Evolutionary conservation across 2,113 vertebrate species (phyloP).

Genomic region (Cygnus buccinator): DNA sequence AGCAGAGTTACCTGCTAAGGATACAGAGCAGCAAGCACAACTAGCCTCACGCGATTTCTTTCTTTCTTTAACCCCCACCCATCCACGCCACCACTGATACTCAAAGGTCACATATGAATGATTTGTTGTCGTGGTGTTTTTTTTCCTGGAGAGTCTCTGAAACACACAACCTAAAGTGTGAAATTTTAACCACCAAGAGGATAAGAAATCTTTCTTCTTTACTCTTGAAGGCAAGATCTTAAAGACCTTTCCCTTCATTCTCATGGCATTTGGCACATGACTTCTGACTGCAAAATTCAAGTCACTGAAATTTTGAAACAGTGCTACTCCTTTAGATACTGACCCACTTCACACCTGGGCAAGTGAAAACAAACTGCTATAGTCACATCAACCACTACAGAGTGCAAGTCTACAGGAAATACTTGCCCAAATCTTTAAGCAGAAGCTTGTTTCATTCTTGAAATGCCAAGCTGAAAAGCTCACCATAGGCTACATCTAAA

Average conservation of each 20-base stretch:
- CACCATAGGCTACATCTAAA: background rate
- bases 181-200: background rate
- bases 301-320: background rate
- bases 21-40: background rate
- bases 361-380: background rate
- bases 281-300: background rate
- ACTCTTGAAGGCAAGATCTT: background rate
- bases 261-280: rapidly evolving
- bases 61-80: background rate
- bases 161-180: background rate
- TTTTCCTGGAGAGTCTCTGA: background rate
- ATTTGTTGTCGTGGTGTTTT: background rate
- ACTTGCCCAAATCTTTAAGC: background rate
- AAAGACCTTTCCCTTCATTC: background rate
- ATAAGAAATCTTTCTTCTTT: background rate
- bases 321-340: background rate
- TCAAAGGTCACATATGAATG: background rate
- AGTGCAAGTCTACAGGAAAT: background rate
- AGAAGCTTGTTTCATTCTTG: background rate
- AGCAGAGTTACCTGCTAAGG: background rate
- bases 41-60: rapidly evolving
- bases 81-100: background rate
- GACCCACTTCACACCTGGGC: background rate
- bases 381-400: background rate
- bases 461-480: background rate